Evolutionary conservation across 2,888 invertebrate species (phyloP).

Genomic region (Amblyteles armatorius): DNA sequence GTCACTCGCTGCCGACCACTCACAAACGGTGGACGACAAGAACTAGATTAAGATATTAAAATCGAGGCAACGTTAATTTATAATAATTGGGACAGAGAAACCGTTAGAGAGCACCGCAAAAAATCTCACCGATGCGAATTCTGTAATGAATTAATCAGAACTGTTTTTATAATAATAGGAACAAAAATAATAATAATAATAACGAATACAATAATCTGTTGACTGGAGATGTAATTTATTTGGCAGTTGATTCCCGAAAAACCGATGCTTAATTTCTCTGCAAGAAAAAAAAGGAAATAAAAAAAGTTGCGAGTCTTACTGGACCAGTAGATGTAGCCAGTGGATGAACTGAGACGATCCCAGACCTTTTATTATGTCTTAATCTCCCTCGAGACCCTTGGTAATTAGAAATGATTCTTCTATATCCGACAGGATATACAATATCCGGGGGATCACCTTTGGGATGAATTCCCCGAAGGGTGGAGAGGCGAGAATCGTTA

Average conservation of each 20-base stretch:
- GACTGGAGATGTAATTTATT: background rate
- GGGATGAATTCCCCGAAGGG: constrained; percentile 41
- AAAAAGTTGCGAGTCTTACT: constrained; percentile 20
- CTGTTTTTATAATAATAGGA: background rate
- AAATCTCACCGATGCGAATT: background rate
- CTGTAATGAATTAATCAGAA: background rate
- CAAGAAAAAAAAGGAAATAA: constrained; percentile 2
- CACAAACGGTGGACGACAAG: background rate
- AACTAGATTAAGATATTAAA: background rate
- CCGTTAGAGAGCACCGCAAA: background rate
- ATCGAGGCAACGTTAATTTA: background rate
- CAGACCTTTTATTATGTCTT: constrained; percentile 27
- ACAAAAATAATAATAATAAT: background rate
- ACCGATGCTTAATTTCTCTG: background rate
- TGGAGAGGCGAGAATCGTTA: constrained; percentile 38
- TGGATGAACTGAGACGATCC: constrained; percentile 27
- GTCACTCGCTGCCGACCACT: background rate
- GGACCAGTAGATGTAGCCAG: background rate
- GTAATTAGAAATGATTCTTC: constrained; percentile 62
- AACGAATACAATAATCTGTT: background rate
- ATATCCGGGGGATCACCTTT: constrained; percentile 27
- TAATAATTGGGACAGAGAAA: background rate
- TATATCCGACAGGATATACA: constrained; percentile 31
- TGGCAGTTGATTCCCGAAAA: background rate
- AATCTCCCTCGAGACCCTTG: constrained; percentile 43